Evolutionary conservation across 2,113 vertebrate genomes (phyloP).

Genomic region (Elachura formosa): DNA sequence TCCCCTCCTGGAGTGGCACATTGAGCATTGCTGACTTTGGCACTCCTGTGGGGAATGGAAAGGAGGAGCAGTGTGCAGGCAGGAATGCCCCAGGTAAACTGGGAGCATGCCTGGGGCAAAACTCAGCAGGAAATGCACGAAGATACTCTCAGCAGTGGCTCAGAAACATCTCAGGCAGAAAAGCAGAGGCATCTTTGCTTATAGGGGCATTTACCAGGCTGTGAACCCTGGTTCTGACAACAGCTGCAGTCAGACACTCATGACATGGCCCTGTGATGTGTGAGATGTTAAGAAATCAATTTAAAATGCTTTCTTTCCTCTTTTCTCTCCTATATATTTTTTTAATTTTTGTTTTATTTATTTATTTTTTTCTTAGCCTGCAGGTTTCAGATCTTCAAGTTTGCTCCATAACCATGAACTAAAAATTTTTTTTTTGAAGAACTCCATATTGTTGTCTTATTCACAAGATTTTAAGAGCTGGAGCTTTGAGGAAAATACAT

Average conservation of each 20-base stretch:
- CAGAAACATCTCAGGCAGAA: neutral
- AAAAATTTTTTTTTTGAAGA: constrained; percentile 22
- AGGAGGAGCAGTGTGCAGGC: neutral
- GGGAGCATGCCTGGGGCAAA: neutral
- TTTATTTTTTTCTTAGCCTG: neutral
- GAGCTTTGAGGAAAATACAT: neutral
- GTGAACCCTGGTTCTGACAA: accelerated
- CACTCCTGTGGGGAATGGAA: neutral
- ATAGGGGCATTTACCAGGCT: neutral
- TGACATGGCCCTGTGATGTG: neutral
- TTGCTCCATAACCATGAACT: neutral
- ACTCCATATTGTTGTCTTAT: neutral
- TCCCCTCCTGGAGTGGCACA: accelerated
- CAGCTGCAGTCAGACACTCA: neutral
- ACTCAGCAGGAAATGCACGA: neutral
- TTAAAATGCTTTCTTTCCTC: neutral
- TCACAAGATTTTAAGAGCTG: neutral
- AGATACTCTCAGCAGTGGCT: neutral
- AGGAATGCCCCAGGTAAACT: neutral
- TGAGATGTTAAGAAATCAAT: neutral
- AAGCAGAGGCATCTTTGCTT: neutral
- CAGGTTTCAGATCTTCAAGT: neutral
- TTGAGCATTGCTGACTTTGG: neutral
- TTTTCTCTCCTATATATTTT: accelerated
- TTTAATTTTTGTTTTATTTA: neutral